A percentile compares a stretch with the other conserved stretches of the same genome.
These are phyloP conservation scores for Drosophila punjabiensis DNA, from an alignment of 1,140 invertebrate species.

Conservation along the genomic window DNA sequence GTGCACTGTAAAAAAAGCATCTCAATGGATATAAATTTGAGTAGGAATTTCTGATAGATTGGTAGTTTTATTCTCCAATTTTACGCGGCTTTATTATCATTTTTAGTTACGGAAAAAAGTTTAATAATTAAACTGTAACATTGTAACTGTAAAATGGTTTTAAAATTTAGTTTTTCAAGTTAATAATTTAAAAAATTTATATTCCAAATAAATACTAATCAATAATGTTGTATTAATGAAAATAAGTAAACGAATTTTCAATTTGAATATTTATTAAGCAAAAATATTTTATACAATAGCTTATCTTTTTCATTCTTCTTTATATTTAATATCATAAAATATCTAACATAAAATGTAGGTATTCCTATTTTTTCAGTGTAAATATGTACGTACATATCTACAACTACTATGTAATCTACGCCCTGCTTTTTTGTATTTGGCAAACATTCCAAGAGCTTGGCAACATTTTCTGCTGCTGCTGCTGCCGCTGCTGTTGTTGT, in stretches of 20 bases:
- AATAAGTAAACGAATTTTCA: too few species aligned
- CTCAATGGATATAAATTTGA: too few species aligned
- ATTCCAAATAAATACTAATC: too few species aligned
- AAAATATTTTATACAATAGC: background rate
- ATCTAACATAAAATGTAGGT: background rate
- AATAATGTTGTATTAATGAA: too few species aligned
- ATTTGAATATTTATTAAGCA: too few species aligned
- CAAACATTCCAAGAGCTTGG: slow-evolving; percentile 75
- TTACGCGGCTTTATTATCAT: background rate
- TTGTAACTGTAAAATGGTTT: too few species aligned
- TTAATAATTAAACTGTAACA: background rate
- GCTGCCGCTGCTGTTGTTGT: background rate
- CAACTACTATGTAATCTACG: slow-evolving; percentile 51
- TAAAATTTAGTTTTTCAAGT: too few species aligned
- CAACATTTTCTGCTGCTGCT: slow-evolving; percentile 44
- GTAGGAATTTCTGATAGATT: too few species aligned
- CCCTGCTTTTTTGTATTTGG: slow-evolving; percentile 77
- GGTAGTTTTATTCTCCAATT: too few species aligned
- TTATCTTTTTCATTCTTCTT: background rate
- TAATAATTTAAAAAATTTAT: too few species aligned
- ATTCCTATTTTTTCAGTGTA: background rate
- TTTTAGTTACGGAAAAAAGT: background rate
- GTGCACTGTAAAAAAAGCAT: slow-evolving; percentile 11
- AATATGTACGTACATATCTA: slow-evolving; percentile 17
- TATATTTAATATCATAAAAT: background rate